Evolutionary conservation across 1,140 invertebrate species (phyloP), one percentile per base, ranked within the genome.

Genomic region (Euborellia annulipes): DNA sequence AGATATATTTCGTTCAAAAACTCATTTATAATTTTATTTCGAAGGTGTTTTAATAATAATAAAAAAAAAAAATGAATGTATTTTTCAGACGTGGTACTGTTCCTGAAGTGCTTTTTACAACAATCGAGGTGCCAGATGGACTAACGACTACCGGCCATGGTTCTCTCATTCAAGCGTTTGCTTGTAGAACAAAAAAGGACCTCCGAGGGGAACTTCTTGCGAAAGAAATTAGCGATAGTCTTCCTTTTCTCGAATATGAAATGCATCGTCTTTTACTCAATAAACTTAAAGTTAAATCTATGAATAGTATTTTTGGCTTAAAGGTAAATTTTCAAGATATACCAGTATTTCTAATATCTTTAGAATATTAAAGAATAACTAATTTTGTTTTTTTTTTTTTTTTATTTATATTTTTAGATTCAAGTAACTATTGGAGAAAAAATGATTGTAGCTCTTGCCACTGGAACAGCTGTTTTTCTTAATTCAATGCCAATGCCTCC

Each of bases 201-300:
- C 62, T 78, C 7, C 76, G 80, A 39, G 79, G 84, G 2, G 91
- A 95, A 67, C 70, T 82, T 2, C 88, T 85, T 59, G 92, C 92
- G 2, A 85, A 92, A 58, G 90, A 96, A 66, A 86, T 96, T 45
- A 93, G 89, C 4, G 85, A 89, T 62, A 78, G 82, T 45, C 64
- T 97, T 36, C 93, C 93, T 1, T 96, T 97, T 64, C 61, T 97
- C 36, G 91, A 97, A 62, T 96, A 95, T 63, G 93, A 97, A 61
- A 65, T 97, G 20, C 89, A 97, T 61, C 79, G 86, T 50, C 75
- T 94, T 54, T 65, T 96, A 9, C 71, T 94, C 2, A 91, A 90
- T 55, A 96, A 94, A 62, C 64, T 96, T 0, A 79, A 85, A 61
- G 81, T 92, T 48, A 88, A 87, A 58, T 91, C 87, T 13, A 90